Base-by-base conservation (phyloP, 2,113 vertebrate species). In the Mixornis gularis region DNA sequence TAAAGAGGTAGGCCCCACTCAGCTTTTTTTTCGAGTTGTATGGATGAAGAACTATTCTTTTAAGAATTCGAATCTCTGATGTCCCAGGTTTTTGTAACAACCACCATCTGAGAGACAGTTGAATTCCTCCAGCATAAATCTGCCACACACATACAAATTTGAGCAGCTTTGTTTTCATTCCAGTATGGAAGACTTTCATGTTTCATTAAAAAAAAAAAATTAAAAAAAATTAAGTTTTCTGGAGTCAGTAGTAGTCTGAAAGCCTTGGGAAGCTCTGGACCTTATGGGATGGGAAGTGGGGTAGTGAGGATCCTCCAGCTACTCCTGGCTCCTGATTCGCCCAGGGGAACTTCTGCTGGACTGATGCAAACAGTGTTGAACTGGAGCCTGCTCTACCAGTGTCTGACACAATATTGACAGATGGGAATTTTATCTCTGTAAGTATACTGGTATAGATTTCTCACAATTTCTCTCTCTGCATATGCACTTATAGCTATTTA, bases 151-250 rank as follows among this genome's bases (percentile, higher is more conserved):
- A 73, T 29, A 92, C 63, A 80, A 83, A 84, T 83, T 52, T 80
- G 80, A 89, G 51, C 41, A 78, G 63, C 53, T 91, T 91, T 92
- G 77, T 89, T 94, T 94, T 95, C 56, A 80, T 84, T 93, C 64
- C 64, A 84, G 32, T 65, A 69, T 65, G 63, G 40, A 91, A 82
- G 13, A 25, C 46, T 78, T 80, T 48, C 34, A 69, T 44, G 29
- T 83, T 80, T 80, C 17, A 20, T 27, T 17, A 27, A 41, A 19
- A 41, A 19, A 43, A n/a, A 14, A 4, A 46, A 43, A 20, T 10
- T n/a, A 36, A 58, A 36, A 58, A 34, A 32, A 4, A 9, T 10
- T 1, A 65, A 73, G 10, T 70, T 63, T 74, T 72, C 19, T 82
- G 40, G 25, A 87, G 66, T 36, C 36, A 56, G 17, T n/a, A 89